Conservation (phyloP, 2,113 vertebrate genomes). For the Podiceps cristatus region DNA sequence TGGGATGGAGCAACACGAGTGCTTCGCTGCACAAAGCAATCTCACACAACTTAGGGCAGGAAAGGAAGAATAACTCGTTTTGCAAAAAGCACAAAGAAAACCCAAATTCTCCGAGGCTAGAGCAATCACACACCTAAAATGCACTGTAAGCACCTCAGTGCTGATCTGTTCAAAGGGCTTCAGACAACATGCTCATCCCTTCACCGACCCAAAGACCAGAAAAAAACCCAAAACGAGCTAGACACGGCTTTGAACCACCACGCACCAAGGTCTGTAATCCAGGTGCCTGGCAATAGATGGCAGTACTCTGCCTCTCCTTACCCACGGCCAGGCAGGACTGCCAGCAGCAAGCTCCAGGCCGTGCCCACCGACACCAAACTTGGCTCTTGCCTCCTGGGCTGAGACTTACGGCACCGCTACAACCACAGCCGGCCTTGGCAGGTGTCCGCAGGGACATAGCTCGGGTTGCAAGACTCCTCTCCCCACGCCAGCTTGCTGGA, state of each 20-base stretch:
- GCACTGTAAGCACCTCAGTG: neutral
- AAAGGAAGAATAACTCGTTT: neutral
- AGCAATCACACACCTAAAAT: neutral
- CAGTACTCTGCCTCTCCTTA: slow-evolving; percentile 60
- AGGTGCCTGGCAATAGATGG: slow-evolving; percentile 68
- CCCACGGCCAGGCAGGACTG: neutral
- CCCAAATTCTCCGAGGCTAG: neutral
- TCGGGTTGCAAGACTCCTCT: neutral
- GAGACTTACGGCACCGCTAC: neutral
- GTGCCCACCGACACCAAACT: neutral
- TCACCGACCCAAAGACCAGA: neutral
- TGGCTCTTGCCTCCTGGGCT: neutral
- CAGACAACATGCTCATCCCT: neutral
- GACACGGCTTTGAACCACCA: rapidly evolving
- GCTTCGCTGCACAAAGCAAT: neutral
- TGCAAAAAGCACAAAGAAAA: neutral
- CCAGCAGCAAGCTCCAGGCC: neutral
- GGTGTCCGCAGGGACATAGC: rapidly evolving
- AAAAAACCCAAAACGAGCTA: neutral
- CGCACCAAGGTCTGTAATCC: neutral
- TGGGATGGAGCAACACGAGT: neutral
- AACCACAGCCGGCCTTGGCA: rapidly evolving
- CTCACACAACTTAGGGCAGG: neutral
- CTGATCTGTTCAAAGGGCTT: neutral
- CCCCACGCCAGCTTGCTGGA: rapidly evolving